Evolutionary conservation across 2,888 invertebrate species (phyloP), one percentile per base, ranked within the genome.

Genomic region (Neocrepidodera transversa): DNA sequence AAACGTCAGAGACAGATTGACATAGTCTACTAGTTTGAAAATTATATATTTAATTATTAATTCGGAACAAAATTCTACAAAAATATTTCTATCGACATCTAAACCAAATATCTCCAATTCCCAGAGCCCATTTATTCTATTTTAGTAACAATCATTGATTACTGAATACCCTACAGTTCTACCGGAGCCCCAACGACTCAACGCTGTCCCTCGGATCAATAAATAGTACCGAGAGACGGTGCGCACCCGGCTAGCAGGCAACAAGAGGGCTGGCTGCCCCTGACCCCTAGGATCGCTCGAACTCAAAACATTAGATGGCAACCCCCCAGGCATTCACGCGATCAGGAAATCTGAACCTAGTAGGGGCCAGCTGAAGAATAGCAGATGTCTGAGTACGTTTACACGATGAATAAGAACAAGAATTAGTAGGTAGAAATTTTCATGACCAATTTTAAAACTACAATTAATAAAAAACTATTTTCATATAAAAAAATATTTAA

Each of bases 161-260:
- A 4, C 3, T 13, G 32, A 32, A 32, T 32, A 32, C 32, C 32
- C 32, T 32, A 13, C 6, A 13, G 32, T 32, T 32, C 11, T 10
- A 32, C 16, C n/a, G 20, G 32, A 14, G 20, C 26, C 28, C 13
- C 11, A 3, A 14, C 18, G 16, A 20, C n/a, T 5, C 48, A 10
- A n/a, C 14, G 26, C 35, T 30, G 17, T 14, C 20, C 32, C 20
- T 11, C 18, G 13, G 49, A 50, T 50, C 50, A 26, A 50, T 50
- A 38, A 50, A 50, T 50, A 50, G 50, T 50, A 50, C 50, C 36
- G 18, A 7, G n/a, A n/a, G 32, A 13, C 32, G 32, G 32, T 35
- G 50, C 38, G 23, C 26, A 17, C 50, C 50, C 50, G 50, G 50
- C 50, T 32, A 6, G 32, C 11, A 10, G 11, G 32, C 32, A 32